These are phyloP conservation scores for Drosophila eohydei DNA, from an alignment of 2,888 invertebrate genomes.

Conservation along the genomic window DNA sequence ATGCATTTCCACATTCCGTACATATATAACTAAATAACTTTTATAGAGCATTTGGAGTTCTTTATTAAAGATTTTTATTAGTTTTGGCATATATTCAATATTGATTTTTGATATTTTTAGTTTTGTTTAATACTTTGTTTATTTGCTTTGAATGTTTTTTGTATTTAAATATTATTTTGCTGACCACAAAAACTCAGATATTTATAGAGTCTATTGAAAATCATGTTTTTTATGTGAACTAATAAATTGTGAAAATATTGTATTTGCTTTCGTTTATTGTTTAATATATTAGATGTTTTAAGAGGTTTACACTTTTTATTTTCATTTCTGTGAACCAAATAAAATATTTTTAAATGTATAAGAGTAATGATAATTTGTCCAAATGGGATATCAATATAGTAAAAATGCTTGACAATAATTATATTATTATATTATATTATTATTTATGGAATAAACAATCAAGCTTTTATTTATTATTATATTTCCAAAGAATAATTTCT, in stretches of 20 bases:
- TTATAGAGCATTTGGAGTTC: slow-evolving; percentile 12
- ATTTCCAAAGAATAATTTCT: too few relatives aligned
- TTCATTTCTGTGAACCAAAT: neutral
- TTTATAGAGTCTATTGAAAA: neutral
- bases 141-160: slow-evolving; percentile 10
- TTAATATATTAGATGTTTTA: neutral
- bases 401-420: neutral
- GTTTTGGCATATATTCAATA: neutral
- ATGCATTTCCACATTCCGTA: too few relatives aligned
- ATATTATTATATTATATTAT: neutral
- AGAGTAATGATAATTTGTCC: neutral
- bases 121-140: neutral
- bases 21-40: too few relatives aligned
- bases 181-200: neutral
- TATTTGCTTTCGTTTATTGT: slow-evolving; percentile 2
- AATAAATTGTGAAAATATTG: neutral
- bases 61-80: too few relatives aligned
- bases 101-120: slow-evolving; percentile 2
- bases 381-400: neutral
- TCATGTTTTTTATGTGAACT: neutral
- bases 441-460: too few relatives aligned
- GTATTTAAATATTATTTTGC: slow-evolving; percentile 3
- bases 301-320: neutral
- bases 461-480: too few relatives aligned
- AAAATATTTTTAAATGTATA: neutral